A percentile compares a stretch with the other conserved stretches of the same genome.
Conservation (phyloP, 2,113 vertebrate genomes). For the Daphoenositta chrysoptera region DNA sequence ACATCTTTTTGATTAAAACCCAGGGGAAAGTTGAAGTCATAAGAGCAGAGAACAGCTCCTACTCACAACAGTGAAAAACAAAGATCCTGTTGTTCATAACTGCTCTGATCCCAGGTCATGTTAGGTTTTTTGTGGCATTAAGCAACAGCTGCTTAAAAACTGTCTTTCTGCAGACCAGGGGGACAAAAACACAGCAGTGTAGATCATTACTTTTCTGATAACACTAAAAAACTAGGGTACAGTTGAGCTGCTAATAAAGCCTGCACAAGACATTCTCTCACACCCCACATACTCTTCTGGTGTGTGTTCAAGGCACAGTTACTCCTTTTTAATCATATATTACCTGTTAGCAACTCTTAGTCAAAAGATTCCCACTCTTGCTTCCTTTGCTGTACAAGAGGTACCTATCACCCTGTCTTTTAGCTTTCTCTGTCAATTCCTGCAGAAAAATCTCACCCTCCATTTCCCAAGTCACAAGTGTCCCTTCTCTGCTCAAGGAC, state of each 20-base stretch:
- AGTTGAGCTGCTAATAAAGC: constrained; percentile 27
- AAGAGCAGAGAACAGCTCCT: neutral
- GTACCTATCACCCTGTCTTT: neutral
- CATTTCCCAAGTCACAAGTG: neutral
- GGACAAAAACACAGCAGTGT: constrained; percentile 25
- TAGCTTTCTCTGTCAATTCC: neutral
- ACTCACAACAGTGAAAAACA: constrained; percentile 4
- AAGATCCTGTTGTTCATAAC: constrained; percentile 17
- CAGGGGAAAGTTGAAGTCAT: neutral
- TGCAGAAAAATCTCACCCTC: neutral
- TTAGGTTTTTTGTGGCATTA: constrained; percentile 20
- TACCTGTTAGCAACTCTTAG: neutral
- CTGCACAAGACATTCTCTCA: neutral
- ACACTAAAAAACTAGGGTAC: neutral
- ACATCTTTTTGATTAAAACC: constrained; percentile 8
- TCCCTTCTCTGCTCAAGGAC: neutral
- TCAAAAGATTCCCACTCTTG: neutral
- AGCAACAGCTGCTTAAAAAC: neutral
- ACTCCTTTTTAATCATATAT: constrained; percentile 27
- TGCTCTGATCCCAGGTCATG: constrained; percentile 22
- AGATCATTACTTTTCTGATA: constrained; percentile 36
- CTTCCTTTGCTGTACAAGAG: neutral
- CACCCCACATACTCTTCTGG: neutral
- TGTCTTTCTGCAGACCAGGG: neutral
- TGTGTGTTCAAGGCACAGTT: neutral